phyloP scores from a whole-genome alignment of 2,797 vertebrate genomes.

The Halcyon badia region DNA sequence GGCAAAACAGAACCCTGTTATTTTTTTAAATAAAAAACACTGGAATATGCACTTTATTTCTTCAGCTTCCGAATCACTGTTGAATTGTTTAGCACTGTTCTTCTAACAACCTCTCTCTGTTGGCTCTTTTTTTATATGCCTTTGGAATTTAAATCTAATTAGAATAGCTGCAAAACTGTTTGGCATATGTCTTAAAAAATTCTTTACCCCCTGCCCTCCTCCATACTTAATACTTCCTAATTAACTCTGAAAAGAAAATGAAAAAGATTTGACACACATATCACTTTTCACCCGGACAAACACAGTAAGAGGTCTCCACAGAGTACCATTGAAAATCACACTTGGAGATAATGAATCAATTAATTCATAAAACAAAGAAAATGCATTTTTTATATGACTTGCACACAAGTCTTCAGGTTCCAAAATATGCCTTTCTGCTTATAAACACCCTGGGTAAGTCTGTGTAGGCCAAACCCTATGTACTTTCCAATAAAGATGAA shows the following conservation, averaged over 20 bases:
- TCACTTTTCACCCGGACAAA: slow-evolving; percentile 9
- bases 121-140: slow-evolving; percentile 4
- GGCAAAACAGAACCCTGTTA: background rate
- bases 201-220: slow-evolving; percentile 31
- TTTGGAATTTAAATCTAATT: slow-evolving; percentile 61
- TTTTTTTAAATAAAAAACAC: background rate
- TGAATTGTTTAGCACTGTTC: slow-evolving; percentile 27
- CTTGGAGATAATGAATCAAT: background rate
- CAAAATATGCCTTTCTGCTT: background rate
- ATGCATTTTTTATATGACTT: background rate
- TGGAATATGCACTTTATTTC: background rate
- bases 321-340: background rate
- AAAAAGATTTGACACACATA: slow-evolving; percentile 24
- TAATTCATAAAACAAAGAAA: background rate
- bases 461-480: background rate
- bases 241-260: slow-evolving; percentile 59
- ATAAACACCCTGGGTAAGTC: accelerated
- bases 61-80: slow-evolving; percentile 10
- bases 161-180: slow-evolving; percentile 36
- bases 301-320: background rate
- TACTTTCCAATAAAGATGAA: background rate
- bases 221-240: slow-evolving; percentile 51
- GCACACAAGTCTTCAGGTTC: background rate
- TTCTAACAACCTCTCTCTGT: slow-evolving; percentile 44
- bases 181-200: slow-evolving; percentile 45